Conservation (phyloP, 2,113 vertebrate species). For the Willisornis vidua region DNA sequence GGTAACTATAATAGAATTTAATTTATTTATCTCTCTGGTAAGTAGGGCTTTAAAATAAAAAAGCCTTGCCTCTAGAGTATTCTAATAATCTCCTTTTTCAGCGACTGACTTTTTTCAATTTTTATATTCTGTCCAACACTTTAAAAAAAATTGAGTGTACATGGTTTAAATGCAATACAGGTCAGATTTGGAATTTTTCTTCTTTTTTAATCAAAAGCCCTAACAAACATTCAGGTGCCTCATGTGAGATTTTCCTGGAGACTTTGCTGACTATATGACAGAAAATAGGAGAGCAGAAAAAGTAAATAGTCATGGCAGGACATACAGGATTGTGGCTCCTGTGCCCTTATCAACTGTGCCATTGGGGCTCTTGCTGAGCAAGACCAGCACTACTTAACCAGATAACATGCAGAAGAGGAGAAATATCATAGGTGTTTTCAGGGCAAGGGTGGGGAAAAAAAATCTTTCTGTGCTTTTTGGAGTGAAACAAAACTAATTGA, state of each 20-base stretch:
- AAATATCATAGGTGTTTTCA: neutral
- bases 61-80: neutral
- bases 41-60: neutral
- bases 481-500: neutral
- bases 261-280: neutral
- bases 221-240: neutral
- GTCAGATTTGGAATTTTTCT: neutral
- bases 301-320: neutral
- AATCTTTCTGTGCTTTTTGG: neutral
- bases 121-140: neutral
- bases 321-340: fast-evolving
- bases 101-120: neutral
- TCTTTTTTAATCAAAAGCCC: neutral
- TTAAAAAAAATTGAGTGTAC: neutral
- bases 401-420: neutral
- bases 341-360: neutral
- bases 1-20: neutral
- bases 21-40: neutral
- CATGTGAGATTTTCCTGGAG: neutral
- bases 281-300: neutral
- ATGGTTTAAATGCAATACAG: neutral
- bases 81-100: neutral
- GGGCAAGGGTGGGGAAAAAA: fast-evolving
- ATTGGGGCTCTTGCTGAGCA: neutral
- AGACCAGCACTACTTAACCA: neutral